Conservation (phyloP, 2,888 invertebrate species). For the Cheilosia pagana region DNA sequence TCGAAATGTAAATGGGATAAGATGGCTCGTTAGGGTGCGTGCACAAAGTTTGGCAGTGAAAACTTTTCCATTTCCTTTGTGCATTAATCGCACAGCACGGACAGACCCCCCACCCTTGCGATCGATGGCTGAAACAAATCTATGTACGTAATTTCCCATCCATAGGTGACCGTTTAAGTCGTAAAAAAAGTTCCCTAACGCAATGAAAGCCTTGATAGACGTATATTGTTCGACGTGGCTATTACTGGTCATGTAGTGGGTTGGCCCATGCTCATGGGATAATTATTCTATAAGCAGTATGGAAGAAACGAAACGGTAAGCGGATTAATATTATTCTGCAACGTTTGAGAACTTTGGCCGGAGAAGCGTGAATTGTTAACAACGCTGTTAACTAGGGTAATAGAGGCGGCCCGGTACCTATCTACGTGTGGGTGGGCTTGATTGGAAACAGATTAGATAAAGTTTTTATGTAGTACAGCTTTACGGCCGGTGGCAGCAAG, state of each 20-base stretch:
- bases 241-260: slow-evolving; percentile 15
- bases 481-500: not conserved
- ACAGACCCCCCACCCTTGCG: not conserved
- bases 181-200: slow-evolving; percentile 50
- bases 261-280: slow-evolving; percentile 19
- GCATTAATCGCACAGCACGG: slow-evolving; percentile 28
- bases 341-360: slow-evolving; percentile 23
- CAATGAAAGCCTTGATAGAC: slow-evolving; percentile 49
- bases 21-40: slow-evolving; percentile 21
- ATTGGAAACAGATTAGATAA: slow-evolving; percentile 51
- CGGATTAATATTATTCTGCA: slow-evolving; percentile 50
- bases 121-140: slow-evolving; percentile 6
- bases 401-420: not conserved
- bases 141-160: slow-evolving; percentile 28
- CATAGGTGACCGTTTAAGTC: slow-evolving; percentile 42
- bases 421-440: not conserved
- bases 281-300: slow-evolving; percentile 31
- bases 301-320: not conserved
- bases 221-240: slow-evolving; percentile 37
- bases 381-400: slow-evolving; percentile 6
- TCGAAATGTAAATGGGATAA: slow-evolving; percentile 33
- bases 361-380: slow-evolving; percentile 19
- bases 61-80: slow-evolving; percentile 51
- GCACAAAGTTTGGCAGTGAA: slow-evolving; percentile 46
- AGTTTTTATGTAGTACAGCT: not conserved